phyloP scores from a whole-genome alignment of 2,113 vertebrate species.

The Charina bottae region DNA sequence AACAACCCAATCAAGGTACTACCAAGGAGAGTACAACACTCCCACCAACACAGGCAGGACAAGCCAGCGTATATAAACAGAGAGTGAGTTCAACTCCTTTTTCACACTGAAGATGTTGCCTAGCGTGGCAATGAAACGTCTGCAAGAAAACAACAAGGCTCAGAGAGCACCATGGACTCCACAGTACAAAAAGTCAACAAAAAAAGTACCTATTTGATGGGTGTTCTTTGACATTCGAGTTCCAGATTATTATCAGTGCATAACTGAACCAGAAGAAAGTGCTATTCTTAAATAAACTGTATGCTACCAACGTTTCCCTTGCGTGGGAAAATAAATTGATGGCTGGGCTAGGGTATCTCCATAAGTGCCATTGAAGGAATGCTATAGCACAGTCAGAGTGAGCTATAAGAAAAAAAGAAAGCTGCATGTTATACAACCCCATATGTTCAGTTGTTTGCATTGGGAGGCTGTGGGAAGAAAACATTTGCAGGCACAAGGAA shows the following conservation, averaged over 20 bases:
- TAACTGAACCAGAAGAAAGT: background rate
- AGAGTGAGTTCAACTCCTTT: no score
- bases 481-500: background rate
- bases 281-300: background rate
- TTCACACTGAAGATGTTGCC: no score
- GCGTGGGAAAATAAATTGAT: background rate
- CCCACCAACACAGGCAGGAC: no score
- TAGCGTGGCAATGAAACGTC: no score
- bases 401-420: background rate
- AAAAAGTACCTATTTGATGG: background rate
- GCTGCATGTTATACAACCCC: slow-evolving; percentile 2
- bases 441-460: slow-evolving; percentile 8
- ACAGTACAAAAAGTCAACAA: background rate
- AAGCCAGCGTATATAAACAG: no score
- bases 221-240: background rate
- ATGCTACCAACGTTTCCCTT: background rate
- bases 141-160: no score
- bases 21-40: no score
- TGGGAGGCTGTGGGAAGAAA: background rate
- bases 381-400: background rate
- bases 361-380: background rate
- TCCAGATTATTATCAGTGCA: background rate
- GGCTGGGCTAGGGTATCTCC: slow-evolving; percentile 1
- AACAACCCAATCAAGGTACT: no score
- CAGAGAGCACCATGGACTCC: no score